Evolutionary conservation across 2,113 vertebrate genomes (phyloP).

Genomic region (Myanophis thanlyinensis): DNA sequence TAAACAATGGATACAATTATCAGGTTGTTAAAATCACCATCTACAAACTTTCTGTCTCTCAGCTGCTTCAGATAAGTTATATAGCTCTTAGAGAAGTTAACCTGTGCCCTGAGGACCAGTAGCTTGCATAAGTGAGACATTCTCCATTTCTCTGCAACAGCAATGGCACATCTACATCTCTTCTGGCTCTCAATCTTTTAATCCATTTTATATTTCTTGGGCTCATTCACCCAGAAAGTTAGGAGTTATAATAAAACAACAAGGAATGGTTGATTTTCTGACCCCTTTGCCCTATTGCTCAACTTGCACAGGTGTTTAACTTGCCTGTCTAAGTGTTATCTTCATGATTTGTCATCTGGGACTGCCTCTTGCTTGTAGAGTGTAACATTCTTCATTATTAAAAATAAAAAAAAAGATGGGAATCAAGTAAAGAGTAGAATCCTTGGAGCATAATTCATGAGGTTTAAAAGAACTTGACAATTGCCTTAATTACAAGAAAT

Average conservation of each 20-base stretch:
- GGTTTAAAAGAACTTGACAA: background rate
- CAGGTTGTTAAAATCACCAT: background rate
- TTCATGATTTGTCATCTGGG: background rate
- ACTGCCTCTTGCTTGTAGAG: background rate
- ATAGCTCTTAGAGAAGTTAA: background rate
- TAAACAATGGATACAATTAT: background rate
- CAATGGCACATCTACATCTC: background rate
- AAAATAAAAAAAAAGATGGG: background rate
- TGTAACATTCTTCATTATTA: constrained; percentile 18
- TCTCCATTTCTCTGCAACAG: background rate
- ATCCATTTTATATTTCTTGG: background rate
- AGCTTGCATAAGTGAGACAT: background rate
- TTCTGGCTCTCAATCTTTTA: background rate
- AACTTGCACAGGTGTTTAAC: background rate
- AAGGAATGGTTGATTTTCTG: background rate
- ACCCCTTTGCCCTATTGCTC: background rate
- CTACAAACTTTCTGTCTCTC: background rate
- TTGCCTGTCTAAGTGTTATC: background rate
- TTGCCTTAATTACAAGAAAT: constrained; percentile 19
- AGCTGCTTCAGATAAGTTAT: background rate
- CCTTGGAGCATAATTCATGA: background rate
- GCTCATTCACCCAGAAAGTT: background rate
- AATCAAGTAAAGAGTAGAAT: background rate
- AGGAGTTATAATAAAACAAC: background rate
- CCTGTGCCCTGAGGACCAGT: background rate